Percentiles rank a stretch among this genome's conserved stretches.
phyloP scores from a whole-genome alignment of 2,113 vertebrate genomes.

The Sclerurus mexicanus region DNA sequence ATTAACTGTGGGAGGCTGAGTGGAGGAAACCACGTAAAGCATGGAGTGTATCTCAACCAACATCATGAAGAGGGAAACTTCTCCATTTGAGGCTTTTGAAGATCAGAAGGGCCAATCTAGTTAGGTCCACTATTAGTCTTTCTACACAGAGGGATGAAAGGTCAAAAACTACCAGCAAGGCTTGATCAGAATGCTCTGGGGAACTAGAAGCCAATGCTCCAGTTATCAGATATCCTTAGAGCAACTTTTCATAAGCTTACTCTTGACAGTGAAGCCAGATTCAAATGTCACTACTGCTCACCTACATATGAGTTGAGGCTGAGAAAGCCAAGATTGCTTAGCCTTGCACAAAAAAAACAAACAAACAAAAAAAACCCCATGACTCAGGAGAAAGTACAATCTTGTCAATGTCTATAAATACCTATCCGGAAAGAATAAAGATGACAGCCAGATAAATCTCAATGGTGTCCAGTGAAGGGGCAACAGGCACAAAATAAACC shows the following conservation, averaged over 20 bases:
- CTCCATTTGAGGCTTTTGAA: background rate
- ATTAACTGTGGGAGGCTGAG: background rate
- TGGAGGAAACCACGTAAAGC: background rate
- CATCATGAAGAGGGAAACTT: background rate
- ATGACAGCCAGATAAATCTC: background rate
- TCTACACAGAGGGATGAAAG: background rate
- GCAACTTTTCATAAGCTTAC: background rate
- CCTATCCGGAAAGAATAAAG: background rate
- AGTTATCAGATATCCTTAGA: background rate
- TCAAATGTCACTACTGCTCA: background rate
- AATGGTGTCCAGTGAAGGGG: background rate
- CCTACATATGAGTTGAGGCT: background rate
- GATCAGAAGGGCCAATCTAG: background rate
- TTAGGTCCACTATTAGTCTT: background rate
- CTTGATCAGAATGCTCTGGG: background rate
- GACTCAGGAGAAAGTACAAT: background rate
- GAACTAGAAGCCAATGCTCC: background rate
- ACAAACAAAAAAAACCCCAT: background rate
- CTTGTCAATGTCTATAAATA: background rate
- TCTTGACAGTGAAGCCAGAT: background rate
- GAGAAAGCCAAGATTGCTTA: background rate
- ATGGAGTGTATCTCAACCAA: background rate
- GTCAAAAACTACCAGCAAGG: background rate
- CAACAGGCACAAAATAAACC: background rate
- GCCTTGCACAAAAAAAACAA: background rate